phyloP scores from a whole-genome alignment of 2,113 vertebrate species.

The Trachemys scripta region DNA sequence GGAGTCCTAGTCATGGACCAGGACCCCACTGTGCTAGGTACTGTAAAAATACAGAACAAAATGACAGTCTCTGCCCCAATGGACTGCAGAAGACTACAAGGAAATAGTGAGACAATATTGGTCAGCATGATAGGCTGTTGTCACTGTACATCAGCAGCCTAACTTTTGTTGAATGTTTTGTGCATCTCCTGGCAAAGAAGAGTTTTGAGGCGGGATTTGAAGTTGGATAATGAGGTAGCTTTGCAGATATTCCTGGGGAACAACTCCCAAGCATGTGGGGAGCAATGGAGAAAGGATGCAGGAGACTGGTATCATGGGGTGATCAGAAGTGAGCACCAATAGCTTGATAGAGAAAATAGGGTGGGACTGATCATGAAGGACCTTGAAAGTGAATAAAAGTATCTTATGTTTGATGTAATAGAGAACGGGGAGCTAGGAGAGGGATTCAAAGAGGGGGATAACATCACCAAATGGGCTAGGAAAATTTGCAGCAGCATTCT shows the following conservation, averaged over 20 bases:
- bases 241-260: not conserved
- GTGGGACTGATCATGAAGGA: not conserved
- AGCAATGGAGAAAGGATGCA: not conserved
- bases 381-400: not conserved
- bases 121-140: not conserved
- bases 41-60: not conserved
- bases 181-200: not conserved
- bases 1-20: not conserved
- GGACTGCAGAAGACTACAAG: not conserved
- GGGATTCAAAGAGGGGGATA: too few relatives aligned
- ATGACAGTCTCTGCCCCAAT: not conserved
- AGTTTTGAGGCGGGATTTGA: not conserved
- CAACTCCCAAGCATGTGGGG: not conserved
- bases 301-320: not conserved
- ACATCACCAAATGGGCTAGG: not conserved
- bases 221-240: not conserved
- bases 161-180: not conserved
- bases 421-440: not conserved
- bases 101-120: not conserved
- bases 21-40: not conserved
- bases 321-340: not conserved
- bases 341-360: not conserved
- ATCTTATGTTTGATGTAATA: not conserved
- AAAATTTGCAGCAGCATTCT: not conserved
- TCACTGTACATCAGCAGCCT: not conserved